phyloP scores from a whole-genome alignment of 2,113 vertebrate genomes.

The Phalacrocorax carbo region DNA sequence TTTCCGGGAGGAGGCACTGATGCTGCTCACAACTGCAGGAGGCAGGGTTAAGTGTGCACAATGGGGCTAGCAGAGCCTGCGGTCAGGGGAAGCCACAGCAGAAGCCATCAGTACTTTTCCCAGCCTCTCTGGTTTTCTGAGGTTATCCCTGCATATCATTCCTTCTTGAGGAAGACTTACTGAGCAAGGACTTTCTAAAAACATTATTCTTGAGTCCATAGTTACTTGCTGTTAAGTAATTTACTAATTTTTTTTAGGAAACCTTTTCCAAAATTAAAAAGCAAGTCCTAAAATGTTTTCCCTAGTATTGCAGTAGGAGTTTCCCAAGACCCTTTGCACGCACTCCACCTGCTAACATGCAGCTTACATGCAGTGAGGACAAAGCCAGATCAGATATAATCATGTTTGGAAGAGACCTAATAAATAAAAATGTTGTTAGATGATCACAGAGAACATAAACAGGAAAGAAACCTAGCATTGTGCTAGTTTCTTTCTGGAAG shows the following conservation, averaged over 20 bases:
- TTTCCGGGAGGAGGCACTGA: background rate
- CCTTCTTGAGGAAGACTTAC: background rate
- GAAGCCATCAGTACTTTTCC: background rate
- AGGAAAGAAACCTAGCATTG: background rate
- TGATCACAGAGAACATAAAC: background rate
- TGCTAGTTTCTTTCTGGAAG: background rate
- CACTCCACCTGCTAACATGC: background rate
- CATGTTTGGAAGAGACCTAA: background rate
- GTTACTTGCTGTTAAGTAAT: background rate
- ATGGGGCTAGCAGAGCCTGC: background rate
- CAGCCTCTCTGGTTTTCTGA: background rate
- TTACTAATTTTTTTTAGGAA: background rate
- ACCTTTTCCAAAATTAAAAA: background rate
- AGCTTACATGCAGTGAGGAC: background rate
- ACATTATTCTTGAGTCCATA: background rate
- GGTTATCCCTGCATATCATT: background rate
- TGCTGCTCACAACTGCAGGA: background rate
- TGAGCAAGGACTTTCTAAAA: background rate
- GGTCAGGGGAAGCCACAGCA: background rate
- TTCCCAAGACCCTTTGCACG: background rate
- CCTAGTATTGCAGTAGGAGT: background rate
- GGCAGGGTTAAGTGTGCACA: background rate
- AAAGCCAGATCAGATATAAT: background rate
- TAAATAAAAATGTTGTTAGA: background rate
- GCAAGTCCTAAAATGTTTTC: background rate